Conservation (phyloP, 1,140 invertebrate species). For the Drosophila carrolli region DNA sequence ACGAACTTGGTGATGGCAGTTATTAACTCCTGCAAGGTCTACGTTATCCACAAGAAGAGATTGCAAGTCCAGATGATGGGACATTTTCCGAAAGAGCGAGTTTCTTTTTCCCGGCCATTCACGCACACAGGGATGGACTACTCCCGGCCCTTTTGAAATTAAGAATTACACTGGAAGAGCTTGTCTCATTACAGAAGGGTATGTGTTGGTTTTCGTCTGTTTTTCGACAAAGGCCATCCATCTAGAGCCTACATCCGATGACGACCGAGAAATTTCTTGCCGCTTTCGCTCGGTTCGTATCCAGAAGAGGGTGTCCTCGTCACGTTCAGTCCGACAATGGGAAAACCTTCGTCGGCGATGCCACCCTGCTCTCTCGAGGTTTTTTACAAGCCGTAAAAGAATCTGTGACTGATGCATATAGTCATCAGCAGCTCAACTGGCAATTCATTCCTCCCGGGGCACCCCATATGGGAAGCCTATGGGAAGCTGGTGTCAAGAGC, state of each 20-base stretch:
- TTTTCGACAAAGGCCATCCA: neutral
- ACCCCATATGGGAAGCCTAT: neutral
- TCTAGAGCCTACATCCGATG: neutral
- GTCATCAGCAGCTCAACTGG: neutral
- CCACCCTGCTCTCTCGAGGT: neutral
- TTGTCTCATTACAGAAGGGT: neutral
- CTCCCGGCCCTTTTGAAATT: neutral
- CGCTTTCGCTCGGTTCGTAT: neutral
- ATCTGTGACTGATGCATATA: neutral
- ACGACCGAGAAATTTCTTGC: slow-evolving; percentile 1
- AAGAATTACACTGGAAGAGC: neutral
- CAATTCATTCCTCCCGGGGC: slow-evolving; percentile 3
- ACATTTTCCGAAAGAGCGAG: no score
- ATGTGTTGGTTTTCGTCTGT: slow-evolving; percentile 2
- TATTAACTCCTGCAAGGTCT: no score
- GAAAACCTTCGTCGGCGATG: neutral
- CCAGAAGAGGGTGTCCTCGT: no score
- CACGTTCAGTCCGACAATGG: neutral
- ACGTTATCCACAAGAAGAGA: no score
- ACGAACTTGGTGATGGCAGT: no score
- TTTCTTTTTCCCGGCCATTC: neutral
- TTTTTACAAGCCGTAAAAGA: neutral
- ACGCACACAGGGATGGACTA: neutral
- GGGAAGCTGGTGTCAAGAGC: neutral
- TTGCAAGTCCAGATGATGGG: no score